These are phyloP conservation scores for Rhagonycha fulva DNA, from an alignment of 2,888 invertebrate genomes.

Conservation along the genomic window DNA sequence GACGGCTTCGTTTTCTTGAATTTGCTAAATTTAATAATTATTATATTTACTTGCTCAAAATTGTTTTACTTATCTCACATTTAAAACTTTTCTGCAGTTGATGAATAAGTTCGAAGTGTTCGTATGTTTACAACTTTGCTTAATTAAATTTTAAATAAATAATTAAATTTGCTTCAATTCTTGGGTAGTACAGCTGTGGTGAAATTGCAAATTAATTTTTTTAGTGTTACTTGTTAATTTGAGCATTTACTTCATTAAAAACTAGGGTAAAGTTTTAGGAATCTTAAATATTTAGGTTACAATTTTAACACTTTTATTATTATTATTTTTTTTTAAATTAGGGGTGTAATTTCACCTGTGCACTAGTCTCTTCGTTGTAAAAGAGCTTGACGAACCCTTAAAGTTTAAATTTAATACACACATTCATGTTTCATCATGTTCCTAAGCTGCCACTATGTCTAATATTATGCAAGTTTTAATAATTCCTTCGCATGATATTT, in stretches of 20 bases:
- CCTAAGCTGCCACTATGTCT: neutral
- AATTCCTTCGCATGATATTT: neutral
- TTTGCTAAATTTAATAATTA: neutral
- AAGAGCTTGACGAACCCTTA: neutral
- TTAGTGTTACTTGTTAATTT: neutral
- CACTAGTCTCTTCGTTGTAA: neutral
- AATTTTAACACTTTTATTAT: too few relatives aligned
- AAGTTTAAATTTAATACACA: neutral
- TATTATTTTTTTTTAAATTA: neutral
- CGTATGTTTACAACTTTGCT: neutral
- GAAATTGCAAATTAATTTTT: neutral
- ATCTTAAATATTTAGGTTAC: neutral
- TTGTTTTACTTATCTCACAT: neutral
- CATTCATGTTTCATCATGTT: neutral
- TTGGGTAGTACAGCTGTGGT: neutral
- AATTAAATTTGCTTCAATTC: neutral
- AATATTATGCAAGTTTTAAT: neutral
- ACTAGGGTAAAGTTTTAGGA: neutral
- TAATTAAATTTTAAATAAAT: neutral
- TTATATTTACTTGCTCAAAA: neutral
- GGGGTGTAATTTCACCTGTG: neutral
- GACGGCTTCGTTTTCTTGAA: neutral
- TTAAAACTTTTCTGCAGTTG: neutral
- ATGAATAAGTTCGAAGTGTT: neutral
- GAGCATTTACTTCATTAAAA: neutral